Evolutionary conservation across 1,140 invertebrate species (phyloP), one percentile per base, ranked within the genome.

Genomic region (Lethrus apterus): DNA sequence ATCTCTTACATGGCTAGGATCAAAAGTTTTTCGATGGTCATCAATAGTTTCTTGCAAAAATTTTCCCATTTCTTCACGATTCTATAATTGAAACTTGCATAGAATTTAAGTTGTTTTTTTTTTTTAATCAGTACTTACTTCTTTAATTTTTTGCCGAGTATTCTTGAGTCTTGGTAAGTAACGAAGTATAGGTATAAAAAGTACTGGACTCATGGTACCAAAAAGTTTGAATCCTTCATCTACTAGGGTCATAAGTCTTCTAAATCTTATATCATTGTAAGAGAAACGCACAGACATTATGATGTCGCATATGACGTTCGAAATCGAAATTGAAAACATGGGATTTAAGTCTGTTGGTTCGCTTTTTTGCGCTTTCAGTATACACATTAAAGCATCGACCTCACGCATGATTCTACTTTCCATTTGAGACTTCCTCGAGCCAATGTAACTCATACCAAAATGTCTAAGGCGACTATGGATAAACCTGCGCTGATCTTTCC

Each of bases 401-500:
- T 94, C 89, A 43, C 70, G 73, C 83, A 84, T 89, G 50, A 96
- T 93, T 64, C 84, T 79, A 11, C 75, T 75, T 65, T 93, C 88
- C 81, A 95, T 85, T 48, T 82, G 74, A 55, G 84, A 79, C 58
- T 85, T 85, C 19, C 86, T 84, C 32, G 75, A 74, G 20, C 83
- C 84, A 66, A 84, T 76, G 60, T 83, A 82, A 44, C 86, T 89
- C 81, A 93, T 90, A 8, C 94, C 93, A 53, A 98, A 92, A 55
- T 85, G 80, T 20, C 91, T 74, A 2, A 97, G 72, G 44, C 89
- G 83, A 49, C 89, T 83, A 56, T 96, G 88, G 9, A 96, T 73
- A 70, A 96, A 97, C 48, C 83, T 78, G 41, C 93, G 73, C 64
- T 96, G 89, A 52, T 89, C 86, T 64, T 91, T 89, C 93, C 93